Evolutionary conservation across 23 tunicate genomes (phyloP), one percentile per base, ranked within the genome.

Genomic region (Aplidium turbinatum): DNA sequence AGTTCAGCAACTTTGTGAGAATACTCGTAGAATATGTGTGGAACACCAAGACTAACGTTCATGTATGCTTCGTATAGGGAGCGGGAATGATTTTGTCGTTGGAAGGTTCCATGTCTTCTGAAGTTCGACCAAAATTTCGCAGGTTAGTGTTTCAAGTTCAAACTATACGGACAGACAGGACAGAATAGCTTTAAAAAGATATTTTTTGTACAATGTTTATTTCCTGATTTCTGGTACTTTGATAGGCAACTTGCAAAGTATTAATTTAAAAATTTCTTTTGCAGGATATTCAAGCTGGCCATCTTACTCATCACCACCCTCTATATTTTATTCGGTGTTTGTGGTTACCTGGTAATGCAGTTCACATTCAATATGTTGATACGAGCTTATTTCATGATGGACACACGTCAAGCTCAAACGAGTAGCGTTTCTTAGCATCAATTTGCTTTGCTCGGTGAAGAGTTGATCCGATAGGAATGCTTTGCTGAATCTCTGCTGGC

Each of bases 71-170:
- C 60, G 21, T 65, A 36, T 11, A 85, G 85, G 99, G 99, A 4
- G 99, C 99, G 29, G 99, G 99, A 11, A 94, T 94, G 99, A 92
- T 94, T 18, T 47, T 94, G 61, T 87, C 99, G 22, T 33, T 94
- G 35, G 99, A 94, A 82, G 73, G 85, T 21, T 86, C 95, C 16
- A 82, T 94, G 94, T 89, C 83, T 9, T 76, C 30, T 22, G 91
- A 79, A 32, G 76, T 81, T 13, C 68, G 99, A 38, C 32, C 82
- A 19, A 54, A 71, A 36, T 94, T 94, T 48, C 71, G 90, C 0
- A 58, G 31, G 91, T 85, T 28, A 36, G 80, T 81, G 19, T 58
- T 4, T 29, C 5, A 22, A 16, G n/a, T n/a, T n/a, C n/a, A n/a
- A n/a, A n/a, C n/a, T n/a, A n/a, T n/a, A n/a, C n/a, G n/a, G n/a